phyloP scores from a whole-genome alignment of 1,140 invertebrate genomes.

The Agrypnia vestita region DNA sequence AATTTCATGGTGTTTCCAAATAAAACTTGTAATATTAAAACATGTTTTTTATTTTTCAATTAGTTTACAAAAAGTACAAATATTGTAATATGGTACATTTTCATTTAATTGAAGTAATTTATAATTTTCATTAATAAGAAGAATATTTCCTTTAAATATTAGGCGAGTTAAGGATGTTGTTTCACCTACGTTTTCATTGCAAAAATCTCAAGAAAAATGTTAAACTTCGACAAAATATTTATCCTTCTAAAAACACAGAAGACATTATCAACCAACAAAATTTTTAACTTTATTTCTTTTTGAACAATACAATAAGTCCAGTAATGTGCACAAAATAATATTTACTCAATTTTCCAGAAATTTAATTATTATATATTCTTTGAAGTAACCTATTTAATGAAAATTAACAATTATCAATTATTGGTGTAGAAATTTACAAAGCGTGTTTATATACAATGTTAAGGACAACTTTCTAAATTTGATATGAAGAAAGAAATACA shows the following conservation, averaged over 20 bases:
- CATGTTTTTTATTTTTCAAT: conserved; percentile 24
- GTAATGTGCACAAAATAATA: background rate
- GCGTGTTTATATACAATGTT: conserved; percentile 52
- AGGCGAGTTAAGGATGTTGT: too few species aligned
- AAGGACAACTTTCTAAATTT: conserved; percentile 23
- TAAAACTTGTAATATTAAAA: conserved; percentile 10
- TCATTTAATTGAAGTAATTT: conserved; percentile 3
- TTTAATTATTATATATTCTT: too few species aligned
- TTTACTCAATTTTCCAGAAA: too few species aligned
- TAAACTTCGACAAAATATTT: too few species aligned
- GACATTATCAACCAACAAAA: too few species aligned
- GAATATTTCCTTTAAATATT: background rate
- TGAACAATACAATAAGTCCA: background rate
- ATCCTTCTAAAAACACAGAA: too few species aligned
- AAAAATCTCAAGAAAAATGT: too few species aligned
- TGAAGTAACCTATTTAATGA: too few species aligned
- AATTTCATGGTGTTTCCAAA: background rate
- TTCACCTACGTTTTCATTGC: too few species aligned
- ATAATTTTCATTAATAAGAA: conserved; percentile 3
- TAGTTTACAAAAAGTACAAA: conserved; percentile 39
- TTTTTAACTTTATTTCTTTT: too few species aligned
- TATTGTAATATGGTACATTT: conserved; percentile 37
- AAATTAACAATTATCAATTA: conserved; percentile 2
- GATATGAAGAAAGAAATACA: conserved; percentile 47
- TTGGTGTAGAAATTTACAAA: conserved; percentile 54